These are phyloP conservation scores for Watsonalla cultraria DNA, from an alignment of 2,888 invertebrate genomes.

Conservation along the genomic window DNA sequence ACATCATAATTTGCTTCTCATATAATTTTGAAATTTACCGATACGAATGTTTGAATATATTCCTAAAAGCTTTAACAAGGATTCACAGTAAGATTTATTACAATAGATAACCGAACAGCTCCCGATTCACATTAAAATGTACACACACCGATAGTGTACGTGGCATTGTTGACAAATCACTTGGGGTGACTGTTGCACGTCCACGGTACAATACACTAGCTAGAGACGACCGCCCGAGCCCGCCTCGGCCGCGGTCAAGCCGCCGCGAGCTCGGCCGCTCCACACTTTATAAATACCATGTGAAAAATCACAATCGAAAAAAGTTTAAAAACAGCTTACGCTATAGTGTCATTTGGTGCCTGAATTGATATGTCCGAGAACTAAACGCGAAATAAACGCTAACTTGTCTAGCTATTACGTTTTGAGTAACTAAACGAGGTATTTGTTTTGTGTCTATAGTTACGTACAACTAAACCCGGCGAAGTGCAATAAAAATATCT, in stretches of 20 bases:
- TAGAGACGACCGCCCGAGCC: background rate
- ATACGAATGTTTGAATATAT: slow-evolving; percentile 55
- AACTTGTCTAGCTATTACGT: slow-evolving; percentile 65
- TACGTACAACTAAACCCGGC: slow-evolving; percentile 58
- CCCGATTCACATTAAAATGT: slow-evolving; percentile 46
- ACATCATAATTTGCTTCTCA: slow-evolving; percentile 46
- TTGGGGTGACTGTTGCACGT: slow-evolving; percentile 41
- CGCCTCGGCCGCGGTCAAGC: background rate
- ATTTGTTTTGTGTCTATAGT: slow-evolving; percentile 72
- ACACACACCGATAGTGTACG: slow-evolving; percentile 41
- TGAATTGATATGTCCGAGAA: slow-evolving; percentile 76
- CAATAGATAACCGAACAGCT: slow-evolving; percentile 33
- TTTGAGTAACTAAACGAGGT: slow-evolving; percentile 74
- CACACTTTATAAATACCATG: slow-evolving; percentile 20
- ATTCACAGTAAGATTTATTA: slow-evolving; percentile 41
- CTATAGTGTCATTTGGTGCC: slow-evolving; percentile 75
- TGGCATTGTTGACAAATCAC: slow-evolving; percentile 47
- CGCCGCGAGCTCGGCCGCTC: slow-evolving; percentile 9
- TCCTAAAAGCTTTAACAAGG: slow-evolving; percentile 60
- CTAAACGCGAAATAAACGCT: slow-evolving; percentile 70
- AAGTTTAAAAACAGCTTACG: slow-evolving; percentile 63
- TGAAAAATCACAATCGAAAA: slow-evolving; percentile 58
- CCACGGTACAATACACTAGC: slow-evolving; percentile 29
- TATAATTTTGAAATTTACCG: slow-evolving; percentile 42
- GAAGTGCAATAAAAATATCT: slow-evolving; percentile 54